Evolutionary conservation across 2,797 vertebrate genomes (phyloP).

Genomic region (Sebastes itinus): DNA sequence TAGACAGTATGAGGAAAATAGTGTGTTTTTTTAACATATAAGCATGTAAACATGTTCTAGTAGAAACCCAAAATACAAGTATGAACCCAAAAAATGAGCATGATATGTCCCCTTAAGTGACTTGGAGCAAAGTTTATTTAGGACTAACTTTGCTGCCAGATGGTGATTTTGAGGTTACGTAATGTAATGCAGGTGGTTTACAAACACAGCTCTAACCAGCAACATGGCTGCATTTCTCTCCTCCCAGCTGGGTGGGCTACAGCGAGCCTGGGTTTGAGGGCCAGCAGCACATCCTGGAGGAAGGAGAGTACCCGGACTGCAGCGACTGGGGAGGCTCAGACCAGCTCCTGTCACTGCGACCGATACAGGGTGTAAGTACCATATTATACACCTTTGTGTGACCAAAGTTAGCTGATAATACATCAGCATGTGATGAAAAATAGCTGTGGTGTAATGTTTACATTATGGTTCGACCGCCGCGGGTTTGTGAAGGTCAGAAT

Average conservation of each 20-base stretch:
- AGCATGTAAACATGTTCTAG: not conserved
- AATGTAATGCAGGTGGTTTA: not conserved
- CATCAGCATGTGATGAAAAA: not conserved
- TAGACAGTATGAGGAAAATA: too few relatives aligned
- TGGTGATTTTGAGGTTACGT: constrained; percentile 1
- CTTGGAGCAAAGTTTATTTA: not conserved
- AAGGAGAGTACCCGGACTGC: constrained; percentile 91
- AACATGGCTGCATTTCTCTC: not conserved
- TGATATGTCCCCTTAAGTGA: not conserved
- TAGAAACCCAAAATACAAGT: not conserved
- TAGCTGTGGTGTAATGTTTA: not conserved
- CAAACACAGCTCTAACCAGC: not conserved
- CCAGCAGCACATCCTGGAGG: constrained; percentile 93
- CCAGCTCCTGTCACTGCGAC: constrained; percentile 86
- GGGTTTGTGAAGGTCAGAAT: not conserved
- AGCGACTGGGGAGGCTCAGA: constrained; percentile 88
- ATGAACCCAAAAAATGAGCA: not conserved
- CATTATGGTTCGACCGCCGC: not conserved
- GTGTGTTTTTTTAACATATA: not conserved
- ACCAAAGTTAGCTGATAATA: not conserved
- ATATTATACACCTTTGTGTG: not conserved
- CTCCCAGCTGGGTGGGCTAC: constrained; percentile 92
- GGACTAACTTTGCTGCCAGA: not conserved
- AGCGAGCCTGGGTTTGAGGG: constrained; percentile 89
- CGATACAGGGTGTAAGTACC: constrained; percentile 87